Percentiles rank a stretch among this genome's conserved stretches.
Evolutionary conservation across 2,113 vertebrate species (phyloP).

Genomic region (Athene noctua): DNA sequence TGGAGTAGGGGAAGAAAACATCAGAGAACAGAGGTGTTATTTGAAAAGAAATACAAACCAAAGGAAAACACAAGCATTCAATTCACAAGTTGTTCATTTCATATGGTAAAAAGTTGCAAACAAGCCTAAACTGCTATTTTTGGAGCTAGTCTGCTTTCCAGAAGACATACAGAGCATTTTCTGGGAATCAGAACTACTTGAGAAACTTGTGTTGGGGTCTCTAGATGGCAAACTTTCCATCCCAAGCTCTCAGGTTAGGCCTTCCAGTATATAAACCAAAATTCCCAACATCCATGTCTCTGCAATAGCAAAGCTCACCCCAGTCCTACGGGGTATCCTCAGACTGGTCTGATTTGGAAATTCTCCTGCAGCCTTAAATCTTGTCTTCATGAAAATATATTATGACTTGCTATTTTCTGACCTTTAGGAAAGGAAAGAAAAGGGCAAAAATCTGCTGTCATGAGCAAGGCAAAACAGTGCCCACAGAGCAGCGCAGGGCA

Average conservation of each 20-base stretch:
- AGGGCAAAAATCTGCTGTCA: not conserved
- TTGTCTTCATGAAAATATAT: not conserved
- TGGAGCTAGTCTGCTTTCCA: not conserved
- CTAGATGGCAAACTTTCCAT: not conserved
- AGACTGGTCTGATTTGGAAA: accelerated
- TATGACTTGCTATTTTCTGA: not conserved
- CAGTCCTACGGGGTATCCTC: accelerated
- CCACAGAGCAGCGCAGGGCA: accelerated
- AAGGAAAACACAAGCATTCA: not conserved
- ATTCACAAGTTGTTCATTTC: not conserved
- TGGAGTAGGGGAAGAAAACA: not conserved
- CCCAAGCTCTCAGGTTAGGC: not conserved
- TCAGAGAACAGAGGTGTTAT: not conserved
- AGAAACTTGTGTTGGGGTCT: not conserved
- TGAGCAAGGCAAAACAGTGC: not conserved
- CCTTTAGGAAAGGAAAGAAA: not conserved
- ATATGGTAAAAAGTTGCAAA: not conserved
- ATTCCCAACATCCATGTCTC: not conserved
- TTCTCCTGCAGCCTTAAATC: not conserved
- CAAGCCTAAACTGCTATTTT: not conserved
- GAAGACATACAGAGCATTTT: not conserved
- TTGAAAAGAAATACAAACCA: not conserved
- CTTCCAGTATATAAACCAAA: not conserved
- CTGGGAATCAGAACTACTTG: not conserved
- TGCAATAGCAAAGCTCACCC: not conserved